Base-by-base conservation (phyloP, 2,888 invertebrate species). In the Frankliniella fusca region DNA sequence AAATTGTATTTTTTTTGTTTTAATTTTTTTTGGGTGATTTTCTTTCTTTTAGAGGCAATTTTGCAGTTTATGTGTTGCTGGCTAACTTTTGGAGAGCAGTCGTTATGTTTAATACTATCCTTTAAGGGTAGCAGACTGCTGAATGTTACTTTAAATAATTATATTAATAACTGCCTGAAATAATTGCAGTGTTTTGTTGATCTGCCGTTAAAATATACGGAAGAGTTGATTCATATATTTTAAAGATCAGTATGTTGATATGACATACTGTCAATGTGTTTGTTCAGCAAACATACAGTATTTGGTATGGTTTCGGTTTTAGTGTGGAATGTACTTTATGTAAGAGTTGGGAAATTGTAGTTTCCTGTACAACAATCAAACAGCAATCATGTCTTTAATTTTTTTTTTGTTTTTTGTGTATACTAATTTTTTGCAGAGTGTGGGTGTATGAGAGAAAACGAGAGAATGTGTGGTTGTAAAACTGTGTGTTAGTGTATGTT, bases 221-320 rank as follows among this genome's bases (percentile, higher is more conserved):
- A 76, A 76, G 70, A 76, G 70, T 76, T 76, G 70, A 76, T 76
- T 76, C 70, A 76, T 76, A 76, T 76, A 76, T 76, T 76, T 76
- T 27, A 76, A 76, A 27, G 27, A 3, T 7, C 12, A 27, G 23
- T 76, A 8, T 76, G 70, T 27, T 76, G 70, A 23, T 38, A 38
- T 38, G 38, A 38, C 38, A 38, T 38, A 38, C 38, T 38, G 38
- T 38, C 38, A 38, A 38, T 38, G 38, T 38, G 38, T 38, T 38
- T 38, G 38, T 38, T 38, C n/a, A 5, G 38, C 38, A 38, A 38
- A 38, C 38, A n/a, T n/a, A n/a, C n/a, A n/a, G 15, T 76, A 27
- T 76, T 9, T 76, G 70, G 70, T 23, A 27, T 76, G 70, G 70
- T 76, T 27, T 76, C 5, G 27, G 27, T 23, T 76, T 12, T 27